phyloP scores from a whole-genome alignment of 2,113 vertebrate genomes.

The Microtus montanus region DNA sequence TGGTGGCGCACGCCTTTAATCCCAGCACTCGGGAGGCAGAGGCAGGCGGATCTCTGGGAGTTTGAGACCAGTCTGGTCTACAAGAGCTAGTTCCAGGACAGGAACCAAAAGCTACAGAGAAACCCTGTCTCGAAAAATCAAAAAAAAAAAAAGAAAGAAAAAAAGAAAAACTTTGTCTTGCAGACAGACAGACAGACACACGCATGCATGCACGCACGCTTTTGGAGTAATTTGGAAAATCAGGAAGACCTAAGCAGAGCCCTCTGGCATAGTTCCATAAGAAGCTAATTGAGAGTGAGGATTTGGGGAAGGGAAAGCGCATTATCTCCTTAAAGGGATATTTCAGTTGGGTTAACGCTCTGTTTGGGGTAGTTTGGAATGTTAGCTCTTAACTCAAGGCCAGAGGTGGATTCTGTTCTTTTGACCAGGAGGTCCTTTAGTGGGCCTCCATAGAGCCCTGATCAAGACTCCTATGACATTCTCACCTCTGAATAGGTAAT shows the following conservation, averaged over 20 bases:
- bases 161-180: too few species aligned
- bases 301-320: background rate
- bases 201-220: too few species aligned
- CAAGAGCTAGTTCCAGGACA: too few species aligned
- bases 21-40: too few species aligned
- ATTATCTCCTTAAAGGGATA: background rate
- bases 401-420: background rate
- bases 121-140: too few species aligned
- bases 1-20: too few species aligned
- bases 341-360: too few species aligned
- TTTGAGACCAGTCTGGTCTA: too few species aligned
- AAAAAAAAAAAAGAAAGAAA: too few species aligned
- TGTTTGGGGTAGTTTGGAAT: background rate
- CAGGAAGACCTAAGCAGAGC: background rate
- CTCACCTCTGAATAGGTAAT: background rate
- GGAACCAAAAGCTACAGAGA: too few species aligned
- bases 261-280: background rate
- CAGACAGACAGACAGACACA: too few species aligned
- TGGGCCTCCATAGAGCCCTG: background rate
- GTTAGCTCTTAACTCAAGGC: background rate
- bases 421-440: background rate
- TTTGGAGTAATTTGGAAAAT: background rate
- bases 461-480: background rate
- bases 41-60: too few species aligned
- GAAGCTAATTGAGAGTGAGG: background rate